Base-by-base conservation (phyloP, 2,888 invertebrate genomes). In the Apomyelois bistriatella region DNA sequence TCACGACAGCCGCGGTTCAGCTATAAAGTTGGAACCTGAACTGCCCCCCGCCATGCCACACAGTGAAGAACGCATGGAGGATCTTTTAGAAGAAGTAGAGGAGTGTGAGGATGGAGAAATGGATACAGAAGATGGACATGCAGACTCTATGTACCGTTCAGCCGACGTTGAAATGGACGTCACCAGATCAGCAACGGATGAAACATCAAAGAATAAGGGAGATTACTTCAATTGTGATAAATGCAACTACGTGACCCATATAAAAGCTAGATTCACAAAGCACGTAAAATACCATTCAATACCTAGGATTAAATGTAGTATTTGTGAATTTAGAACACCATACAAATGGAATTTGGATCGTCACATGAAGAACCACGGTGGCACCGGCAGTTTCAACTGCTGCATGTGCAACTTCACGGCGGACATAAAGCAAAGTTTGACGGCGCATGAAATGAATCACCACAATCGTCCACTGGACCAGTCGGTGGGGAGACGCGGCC, bases 311-410 rank as follows among this genome's bases (percentile, higher is more conserved):
- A 97, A 97, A 84, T 98, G 98, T 82, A 95, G 95, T 54, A 94
- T 96, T 79, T 98, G 98, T 84, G 97, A 97, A 75, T 98, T 98
- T 79, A 94, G 96, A 59, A 97, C 98, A 13, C 97, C 97, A 16
- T 96, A 96, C 90, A 95, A 94, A 81, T 97, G 97, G 95, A 98
- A 98, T 85, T 91, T 97, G 82, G 98, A 98, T 78, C 93, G 98
- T 6, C 98, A 98, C 79, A 95, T 96, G 92, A 95, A 96, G 83
- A 97, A 97, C 79, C 97, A 98, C 86, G 95, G 94, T 59, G 96
- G 96, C 2, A 93, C 92, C 53, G 97, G 96, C n/a, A 94, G 94
- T 58, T 96, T 95, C 83, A 93, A 94, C 72, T 97, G 97, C 82
- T 94, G 94, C 40, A 94, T 95, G 64, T 97, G 97, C 81, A 96